Evolutionary conservation across 2,888 invertebrate species (phyloP), one percentile per base, ranked within the genome.

Genomic region (Ephialtes manifestator): DNA sequence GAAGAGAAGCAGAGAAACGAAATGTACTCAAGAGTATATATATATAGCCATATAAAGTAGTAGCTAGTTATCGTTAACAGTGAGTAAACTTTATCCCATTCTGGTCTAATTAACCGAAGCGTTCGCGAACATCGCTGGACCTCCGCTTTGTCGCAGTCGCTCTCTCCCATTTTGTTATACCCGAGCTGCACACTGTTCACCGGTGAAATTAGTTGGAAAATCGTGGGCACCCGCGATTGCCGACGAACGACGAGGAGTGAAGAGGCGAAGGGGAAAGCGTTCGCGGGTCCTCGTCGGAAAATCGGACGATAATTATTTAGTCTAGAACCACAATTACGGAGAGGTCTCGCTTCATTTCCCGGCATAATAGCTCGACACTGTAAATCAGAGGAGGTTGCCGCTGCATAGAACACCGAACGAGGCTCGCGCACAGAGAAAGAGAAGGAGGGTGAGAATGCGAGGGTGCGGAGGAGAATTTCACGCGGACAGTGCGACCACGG

Each of bases 281-380:
- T 13, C 75, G 67, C 74, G 74, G 53, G 81, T 82, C 79, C 65
- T 71, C 51, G 82, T 75, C 71, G 72, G 85, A 83, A 86, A 86
- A 86, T 85, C 86, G 86, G 83, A 67, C 77, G 79, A 86, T 85
- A 86, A 86, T 86, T 86, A 86, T 86, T 86, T 86, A 85, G 86
- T 85, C 83, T 71, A 83, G 83, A 86, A 74, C 86, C 83, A 83
- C 85, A 85, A 86, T 86, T 85, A 86, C 80, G 85, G 28, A 65
- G 75, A 79, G 75, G 63, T 82, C 58, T 77, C 86, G 86, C 86
- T 85, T 86, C 85, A 86, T 86, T 86, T 85, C 76, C 60, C 83
- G 74, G 68, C 51, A 77, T 86, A 86, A 86, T 86, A 77, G 81
- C 80, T 70, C 77, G 83, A 79, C 79, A 76, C 77, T 80, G 78